phyloP scores from a whole-genome alignment of 2,888 invertebrate species.

The Nebria brevicollis region DNA sequence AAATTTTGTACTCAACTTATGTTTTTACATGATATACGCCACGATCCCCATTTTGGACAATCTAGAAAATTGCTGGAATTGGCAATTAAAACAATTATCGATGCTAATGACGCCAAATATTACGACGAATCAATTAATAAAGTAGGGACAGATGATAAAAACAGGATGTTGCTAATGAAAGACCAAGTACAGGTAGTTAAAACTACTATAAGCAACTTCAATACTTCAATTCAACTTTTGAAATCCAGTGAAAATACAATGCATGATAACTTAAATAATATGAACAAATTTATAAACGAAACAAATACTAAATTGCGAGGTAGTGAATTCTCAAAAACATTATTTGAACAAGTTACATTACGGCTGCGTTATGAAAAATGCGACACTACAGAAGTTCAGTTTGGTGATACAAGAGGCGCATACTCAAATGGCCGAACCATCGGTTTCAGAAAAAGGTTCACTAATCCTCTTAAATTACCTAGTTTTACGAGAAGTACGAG shows the following conservation, averaged over 20 bases:
- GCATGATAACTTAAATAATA: neutral
- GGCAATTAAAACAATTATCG: neutral
- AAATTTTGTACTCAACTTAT: too few relatives aligned
- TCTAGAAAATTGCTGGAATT: too few relatives aligned
- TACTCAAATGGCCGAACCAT: too few relatives aligned
- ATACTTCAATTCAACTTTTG: neutral
- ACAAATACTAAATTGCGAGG: neutral
- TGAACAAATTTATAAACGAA: neutral
- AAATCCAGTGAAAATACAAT: slow-evolving; percentile 2
- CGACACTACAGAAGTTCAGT: too few relatives aligned
- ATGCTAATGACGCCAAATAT: neutral
- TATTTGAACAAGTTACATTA: slow-evolving; percentile 4
- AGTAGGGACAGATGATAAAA: neutral
- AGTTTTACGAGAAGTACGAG: too few relatives aligned
- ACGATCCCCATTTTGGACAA: too few relatives aligned
- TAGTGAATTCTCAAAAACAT: neutral
- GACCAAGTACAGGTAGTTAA: neutral
- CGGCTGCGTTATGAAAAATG: too few relatives aligned
- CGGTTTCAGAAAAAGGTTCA: too few relatives aligned
- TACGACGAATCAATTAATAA: slow-evolving; percentile 7
- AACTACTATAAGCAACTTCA: neutral
- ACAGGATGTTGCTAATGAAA: neutral
- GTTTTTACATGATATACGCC: too few relatives aligned
- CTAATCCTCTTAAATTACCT: too few relatives aligned
- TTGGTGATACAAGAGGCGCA: too few relatives aligned